These are phyloP conservation scores for Cosmorhoe ocellata DNA, from an alignment of 2,888 invertebrate species.

Conservation along the genomic window DNA sequence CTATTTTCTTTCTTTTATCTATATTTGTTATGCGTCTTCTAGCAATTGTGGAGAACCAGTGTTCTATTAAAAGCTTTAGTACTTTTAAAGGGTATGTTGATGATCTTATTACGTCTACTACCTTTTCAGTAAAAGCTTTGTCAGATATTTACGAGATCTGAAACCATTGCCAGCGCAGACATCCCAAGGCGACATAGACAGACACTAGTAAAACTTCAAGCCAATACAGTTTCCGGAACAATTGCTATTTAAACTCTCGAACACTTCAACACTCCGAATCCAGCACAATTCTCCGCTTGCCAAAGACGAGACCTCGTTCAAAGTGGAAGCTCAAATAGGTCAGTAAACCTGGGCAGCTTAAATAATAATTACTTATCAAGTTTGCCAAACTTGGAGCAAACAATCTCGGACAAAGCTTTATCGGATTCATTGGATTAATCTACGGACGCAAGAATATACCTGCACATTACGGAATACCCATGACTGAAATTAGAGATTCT, in stretches of 20 bases:
- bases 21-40: too few relatives aligned
- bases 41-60: too few relatives aligned
- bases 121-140: too few relatives aligned
- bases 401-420: constrained; percentile 73
- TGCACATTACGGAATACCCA: not conserved
- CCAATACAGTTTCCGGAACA: not conserved
- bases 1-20: too few relatives aligned
- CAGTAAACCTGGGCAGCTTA: constrained; percentile 34
- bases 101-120: too few relatives aligned
- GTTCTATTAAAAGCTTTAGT: too few relatives aligned
- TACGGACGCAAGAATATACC: constrained; percentile 25
- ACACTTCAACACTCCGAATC: not conserved
- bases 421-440: constrained; percentile 56
- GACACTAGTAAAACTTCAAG: too few relatives aligned
- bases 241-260: not conserved
- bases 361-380: constrained; percentile 35
- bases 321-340: constrained; percentile 46
- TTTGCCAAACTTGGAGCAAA: constrained; percentile 65
- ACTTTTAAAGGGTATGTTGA: too few relatives aligned
- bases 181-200: too few relatives aligned
- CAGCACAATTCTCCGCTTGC: not conserved
- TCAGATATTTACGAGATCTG: too few relatives aligned
- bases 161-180: too few relatives aligned
- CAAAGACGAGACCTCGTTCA: constrained; percentile 1
- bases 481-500: too few relatives aligned